phyloP scores from a whole-genome alignment of 2,888 invertebrate species.

The Poecilobothrus nobilitatus region DNA sequence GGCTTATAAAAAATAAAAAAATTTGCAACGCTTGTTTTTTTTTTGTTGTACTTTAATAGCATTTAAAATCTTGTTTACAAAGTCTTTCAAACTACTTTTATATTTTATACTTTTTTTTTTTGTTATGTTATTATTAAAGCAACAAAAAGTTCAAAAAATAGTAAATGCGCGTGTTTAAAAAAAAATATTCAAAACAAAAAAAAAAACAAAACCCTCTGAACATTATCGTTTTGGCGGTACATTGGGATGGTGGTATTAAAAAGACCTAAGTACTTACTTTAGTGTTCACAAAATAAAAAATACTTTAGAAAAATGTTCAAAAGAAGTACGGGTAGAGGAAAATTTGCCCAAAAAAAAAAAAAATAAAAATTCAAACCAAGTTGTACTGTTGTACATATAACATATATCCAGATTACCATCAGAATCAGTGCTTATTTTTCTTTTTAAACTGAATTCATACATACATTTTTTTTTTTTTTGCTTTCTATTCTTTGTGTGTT shows the following conservation, averaged over 20 bases:
- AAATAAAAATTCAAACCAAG: too few relatives aligned
- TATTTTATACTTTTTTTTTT: too few relatives aligned
- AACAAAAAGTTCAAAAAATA: not conserved
- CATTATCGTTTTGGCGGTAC: not conserved
- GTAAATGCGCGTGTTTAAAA: not conserved
- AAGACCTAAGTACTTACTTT: not conserved
- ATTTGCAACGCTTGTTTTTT: not conserved
- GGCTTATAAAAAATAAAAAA: too few relatives aligned
- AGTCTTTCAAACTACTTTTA: not conserved
- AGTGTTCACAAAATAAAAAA: not conserved
- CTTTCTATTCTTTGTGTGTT: too few relatives aligned
- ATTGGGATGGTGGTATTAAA: not conserved
- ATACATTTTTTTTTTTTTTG: too few relatives aligned
- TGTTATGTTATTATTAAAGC: too few relatives aligned
- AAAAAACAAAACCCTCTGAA: not conserved
- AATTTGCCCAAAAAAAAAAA: too few relatives aligned
- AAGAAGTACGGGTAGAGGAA: too few relatives aligned
- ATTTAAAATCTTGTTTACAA: slow-evolving; percentile 3
- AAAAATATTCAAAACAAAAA: not conserved
- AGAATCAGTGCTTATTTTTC: too few relatives aligned
- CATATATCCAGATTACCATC: too few relatives aligned
- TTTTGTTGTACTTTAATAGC: not conserved
- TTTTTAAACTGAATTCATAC: too few relatives aligned
- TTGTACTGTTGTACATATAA: too few relatives aligned
- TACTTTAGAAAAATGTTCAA: not conserved